Evolutionary conservation across 2,797 vertebrate genomes (phyloP), one percentile per base, ranked within the genome.

Genomic region (Syngnathus rostellatus): DNA sequence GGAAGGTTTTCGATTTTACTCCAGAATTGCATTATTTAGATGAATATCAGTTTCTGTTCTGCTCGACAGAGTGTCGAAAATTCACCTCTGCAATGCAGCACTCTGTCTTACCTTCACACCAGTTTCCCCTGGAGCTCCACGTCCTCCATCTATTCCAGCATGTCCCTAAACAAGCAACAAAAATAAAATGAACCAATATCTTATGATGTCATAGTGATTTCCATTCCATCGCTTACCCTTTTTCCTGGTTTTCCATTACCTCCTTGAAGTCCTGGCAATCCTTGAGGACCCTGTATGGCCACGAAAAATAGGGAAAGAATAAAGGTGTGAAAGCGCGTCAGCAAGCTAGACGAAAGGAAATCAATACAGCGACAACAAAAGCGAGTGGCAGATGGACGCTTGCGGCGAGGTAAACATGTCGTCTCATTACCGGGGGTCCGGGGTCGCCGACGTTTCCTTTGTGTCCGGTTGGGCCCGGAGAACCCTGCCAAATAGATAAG

Each of bases 51-150:
- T 53, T 21, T 53, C n/a, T 16, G 1, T 4, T 21, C n/a, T 21
- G 50, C 50, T 53, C n/a, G 10, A 21, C 50, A 8, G 4, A 53
- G 50, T 9, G 8, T 21, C 5, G 2, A 62, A 43, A 21, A 31
- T 63, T n/a, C 65, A 43, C 43, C 58, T 38, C 65, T 78, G 54
- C 71, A 78, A 54, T 73, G 65, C 61, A 59, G 62, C 67, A 39
- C 58, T 57, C 37, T 51, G 38, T 57, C 38, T 64, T 66, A 95
- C 95, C 92, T 97, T 97, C 10, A 87, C 55, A 62, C 94, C 95
- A 0, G 94, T 92, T 78, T 96, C 93, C 58, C 95, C 95, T 0
- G 94, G 94, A 61, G 91, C 82, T 23, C 95, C 95, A 48, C 95
- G 91, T 67, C 88, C 92, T 17, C 95, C 95, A 0, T 96, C 94